A percentile compares a stretch with the other conserved stretches of the same genome.
phyloP scores from a whole-genome alignment of 2,797 vertebrate genomes.

The Poliocrania exsul region DNA sequence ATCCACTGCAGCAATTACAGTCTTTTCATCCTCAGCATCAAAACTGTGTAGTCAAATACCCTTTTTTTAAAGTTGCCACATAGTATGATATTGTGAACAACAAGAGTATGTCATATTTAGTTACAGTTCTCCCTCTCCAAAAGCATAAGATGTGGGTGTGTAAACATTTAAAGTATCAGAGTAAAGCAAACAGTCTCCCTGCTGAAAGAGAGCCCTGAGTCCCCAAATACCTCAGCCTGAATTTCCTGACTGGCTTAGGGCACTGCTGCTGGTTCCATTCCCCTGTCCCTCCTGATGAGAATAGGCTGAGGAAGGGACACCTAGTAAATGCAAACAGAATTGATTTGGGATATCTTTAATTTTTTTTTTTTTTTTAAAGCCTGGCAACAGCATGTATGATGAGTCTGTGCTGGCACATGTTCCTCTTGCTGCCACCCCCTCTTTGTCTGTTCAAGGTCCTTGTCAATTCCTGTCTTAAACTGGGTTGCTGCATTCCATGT shows the following conservation, averaged over 20 bases:
- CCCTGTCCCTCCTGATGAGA: not conserved
- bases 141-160: not conserved
- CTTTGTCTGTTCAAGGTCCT: slow-evolving; percentile 3
- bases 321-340: not conserved
- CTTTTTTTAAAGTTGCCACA: not conserved
- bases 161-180: not conserved
- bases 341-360: not conserved
- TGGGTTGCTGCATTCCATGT: not conserved
- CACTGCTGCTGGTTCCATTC: not conserved
- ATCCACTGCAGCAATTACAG: not conserved
- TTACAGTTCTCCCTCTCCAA: not conserved
- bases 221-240: not conserved
- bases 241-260: not conserved
- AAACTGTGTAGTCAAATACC: not conserved
- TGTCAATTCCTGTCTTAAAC: not conserved
- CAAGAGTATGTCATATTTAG: not conserved
- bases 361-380: not conserved
- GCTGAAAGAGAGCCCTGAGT: not conserved
- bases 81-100: not conserved
- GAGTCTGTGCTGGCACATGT: slow-evolving; percentile 3
- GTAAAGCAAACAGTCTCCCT: not conserved
- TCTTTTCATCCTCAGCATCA: not conserved
- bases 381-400: not conserved
- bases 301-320: not conserved
- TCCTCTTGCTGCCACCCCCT: not conserved